Evolutionary conservation across 2,888 invertebrate genomes (phyloP).

Genomic region (Sericinus montela): DNA sequence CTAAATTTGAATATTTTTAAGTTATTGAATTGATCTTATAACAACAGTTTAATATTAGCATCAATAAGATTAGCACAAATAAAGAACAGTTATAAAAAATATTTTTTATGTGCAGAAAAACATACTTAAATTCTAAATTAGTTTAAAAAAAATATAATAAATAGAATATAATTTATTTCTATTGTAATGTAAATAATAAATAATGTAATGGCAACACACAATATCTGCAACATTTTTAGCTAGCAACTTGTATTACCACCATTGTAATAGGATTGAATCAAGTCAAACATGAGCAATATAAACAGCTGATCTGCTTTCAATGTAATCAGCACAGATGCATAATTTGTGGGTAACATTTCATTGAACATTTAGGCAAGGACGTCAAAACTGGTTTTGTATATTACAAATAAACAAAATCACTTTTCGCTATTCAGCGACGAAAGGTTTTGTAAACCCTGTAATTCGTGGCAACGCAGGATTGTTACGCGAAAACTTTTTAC

Average conservation of each 20-base stretch:
- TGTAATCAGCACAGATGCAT: constrained; percentile 8
- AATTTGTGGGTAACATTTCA: constrained; percentile 5
- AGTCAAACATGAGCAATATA: constrained; percentile 27
- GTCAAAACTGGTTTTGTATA: not conserved
- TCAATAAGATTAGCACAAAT: no score
- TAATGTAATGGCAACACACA: constrained; percentile 11
- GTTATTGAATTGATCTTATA: no score
- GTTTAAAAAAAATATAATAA: no score
- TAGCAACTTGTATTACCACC: constrained; percentile 17
- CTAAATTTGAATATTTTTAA: no score
- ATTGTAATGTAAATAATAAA: not conserved
- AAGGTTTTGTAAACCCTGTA: not conserved
- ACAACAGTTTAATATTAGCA: no score
- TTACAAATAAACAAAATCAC: not conserved
- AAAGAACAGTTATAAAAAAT: no score
- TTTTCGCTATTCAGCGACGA: not conserved
- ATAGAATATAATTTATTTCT: no score
- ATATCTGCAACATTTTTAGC: constrained; percentile 8
- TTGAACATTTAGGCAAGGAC: not conserved
- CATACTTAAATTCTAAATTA: no score
- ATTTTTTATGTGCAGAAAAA: no score
- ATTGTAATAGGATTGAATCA: constrained; percentile 16
- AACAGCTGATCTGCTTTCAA: constrained; percentile 32
- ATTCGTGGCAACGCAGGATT: not conserved
- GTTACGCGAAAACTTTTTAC: not conserved